Percentiles rank a stretch among this genome's conserved stretches.
Conservation (phyloP, 37 sponge, comb jelly and placozoan genomes). For the Aplysina aerophoba region DNA sequence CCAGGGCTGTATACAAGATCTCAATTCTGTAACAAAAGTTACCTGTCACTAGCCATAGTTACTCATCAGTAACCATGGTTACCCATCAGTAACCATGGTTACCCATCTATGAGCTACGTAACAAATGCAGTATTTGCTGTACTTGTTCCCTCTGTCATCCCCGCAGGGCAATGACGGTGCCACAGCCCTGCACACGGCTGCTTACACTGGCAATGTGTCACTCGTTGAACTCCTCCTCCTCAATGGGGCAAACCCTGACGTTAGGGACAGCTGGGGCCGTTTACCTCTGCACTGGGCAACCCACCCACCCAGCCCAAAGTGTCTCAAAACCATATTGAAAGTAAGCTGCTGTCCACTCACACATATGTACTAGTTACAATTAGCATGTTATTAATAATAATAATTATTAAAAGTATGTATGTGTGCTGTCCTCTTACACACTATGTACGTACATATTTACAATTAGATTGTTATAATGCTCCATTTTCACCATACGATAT, state of each 20-base stretch:
- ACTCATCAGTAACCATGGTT: too few relatives aligned
- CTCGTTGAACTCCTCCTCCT: slow-evolving; percentile 76
- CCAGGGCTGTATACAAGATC: neutral
- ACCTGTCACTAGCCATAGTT: neutral
- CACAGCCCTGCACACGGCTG: slow-evolving; percentile 80
- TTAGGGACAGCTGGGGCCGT: slow-evolving; percentile 76
- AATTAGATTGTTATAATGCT: too few relatives aligned
- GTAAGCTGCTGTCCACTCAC: slow-evolving; percentile 23
- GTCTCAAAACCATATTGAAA: slow-evolving; percentile 51
- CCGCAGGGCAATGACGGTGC: slow-evolving; percentile 62
- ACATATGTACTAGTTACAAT: too few relatives aligned
- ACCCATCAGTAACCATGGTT: too few relatives aligned
- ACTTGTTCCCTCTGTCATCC: too few relatives aligned
- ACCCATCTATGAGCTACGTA: too few relatives aligned
- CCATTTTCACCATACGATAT: too few relatives aligned
- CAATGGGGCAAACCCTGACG: slow-evolving; percentile 73
- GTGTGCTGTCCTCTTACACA: too few relatives aligned
- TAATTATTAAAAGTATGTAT: too few relatives aligned
- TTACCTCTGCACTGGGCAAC: slow-evolving; percentile 88
- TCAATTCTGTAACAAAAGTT: neutral
- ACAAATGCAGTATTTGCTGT: too few relatives aligned
- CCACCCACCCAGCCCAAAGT: slow-evolving; percentile 38
- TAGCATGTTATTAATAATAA: neutral
- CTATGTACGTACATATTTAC: too few relatives aligned
- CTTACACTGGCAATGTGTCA: slow-evolving; percentile 67